A percentile compares a stretch with the other conserved stretches of the same genome.
These are phyloP conservation scores for Bombus waltoni DNA, from an alignment of 1,140 invertebrate species.

Conservation along the genomic window DNA sequence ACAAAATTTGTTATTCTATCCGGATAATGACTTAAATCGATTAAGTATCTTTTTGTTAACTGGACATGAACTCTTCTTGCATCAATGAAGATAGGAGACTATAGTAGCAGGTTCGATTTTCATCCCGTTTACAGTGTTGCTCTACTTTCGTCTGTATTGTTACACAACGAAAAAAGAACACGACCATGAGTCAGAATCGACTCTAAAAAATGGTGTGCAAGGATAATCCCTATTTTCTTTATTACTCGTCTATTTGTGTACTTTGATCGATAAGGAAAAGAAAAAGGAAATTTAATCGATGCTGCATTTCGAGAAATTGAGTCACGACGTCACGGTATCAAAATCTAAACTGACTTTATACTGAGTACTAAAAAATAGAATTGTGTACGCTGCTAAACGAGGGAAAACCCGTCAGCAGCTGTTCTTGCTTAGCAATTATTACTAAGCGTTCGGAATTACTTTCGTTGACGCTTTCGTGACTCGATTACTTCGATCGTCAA, in stretches of 20 bases:
- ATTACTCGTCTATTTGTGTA: slow-evolving; percentile 42
- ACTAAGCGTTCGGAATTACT: slow-evolving; percentile 58
- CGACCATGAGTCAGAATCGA: not conserved
- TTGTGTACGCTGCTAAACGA: slow-evolving; percentile 61
- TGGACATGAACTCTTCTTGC: slow-evolving; percentile 62
- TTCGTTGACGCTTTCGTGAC: slow-evolving; percentile 64
- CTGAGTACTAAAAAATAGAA: slow-evolving; percentile 74
- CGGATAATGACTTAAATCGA: slow-evolving; percentile 74
- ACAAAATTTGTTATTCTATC: slow-evolving; percentile 77
- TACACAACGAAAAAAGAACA: not conserved
- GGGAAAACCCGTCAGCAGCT: slow-evolving; percentile 42
- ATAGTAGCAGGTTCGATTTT: slow-evolving; percentile 14
- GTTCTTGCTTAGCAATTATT: slow-evolving; percentile 30
- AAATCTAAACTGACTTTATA: slow-evolving; percentile 79
- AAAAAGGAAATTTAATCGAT: slow-evolving; percentile 57
- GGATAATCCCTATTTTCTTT: slow-evolving; percentile 49
- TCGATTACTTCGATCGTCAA: slow-evolving; percentile 59
- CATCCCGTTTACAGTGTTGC: not conserved
- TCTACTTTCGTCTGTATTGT: not conserved
- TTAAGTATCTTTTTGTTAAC: slow-evolving; percentile 74
- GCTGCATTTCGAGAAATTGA: slow-evolving; percentile 62
- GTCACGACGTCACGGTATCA: slow-evolving; percentile 76
- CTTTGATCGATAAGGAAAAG: slow-evolving; percentile 48
- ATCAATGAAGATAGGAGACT: slow-evolving; percentile 50
- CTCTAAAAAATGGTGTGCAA: slow-evolving; percentile 15